Percentiles rank a stretch among this genome's conserved stretches.
Evolutionary conservation across 2,797 vertebrate genomes (phyloP).

Genomic region (Pyrocephalus nanus): DNA sequence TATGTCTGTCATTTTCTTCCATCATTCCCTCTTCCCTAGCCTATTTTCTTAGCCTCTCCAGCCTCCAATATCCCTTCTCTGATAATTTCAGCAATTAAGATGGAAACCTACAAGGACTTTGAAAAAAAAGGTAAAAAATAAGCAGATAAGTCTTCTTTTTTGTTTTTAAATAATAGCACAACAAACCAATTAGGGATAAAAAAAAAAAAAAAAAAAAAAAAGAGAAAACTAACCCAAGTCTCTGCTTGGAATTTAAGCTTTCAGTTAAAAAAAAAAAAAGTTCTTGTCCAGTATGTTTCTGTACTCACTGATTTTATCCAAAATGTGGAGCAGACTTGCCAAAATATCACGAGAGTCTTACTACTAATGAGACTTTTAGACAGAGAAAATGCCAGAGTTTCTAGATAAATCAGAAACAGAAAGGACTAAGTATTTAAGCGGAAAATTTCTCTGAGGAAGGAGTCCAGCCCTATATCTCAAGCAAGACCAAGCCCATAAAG

Average conservation of each 20-base stretch:
- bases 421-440: background rate
- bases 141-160: background rate
- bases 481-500: background rate
- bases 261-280: background rate
- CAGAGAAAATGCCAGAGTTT: background rate
- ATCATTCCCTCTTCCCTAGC: background rate
- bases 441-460: background rate
- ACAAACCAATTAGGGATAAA: background rate
- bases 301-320: constrained; percentile 3
- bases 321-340: background rate
- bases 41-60: background rate
- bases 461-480: background rate
- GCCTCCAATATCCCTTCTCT: background rate
- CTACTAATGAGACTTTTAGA: constrained; percentile 33
- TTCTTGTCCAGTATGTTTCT: background rate
- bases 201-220: background rate
- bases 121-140: background rate
- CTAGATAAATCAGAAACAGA: constrained; percentile 23
- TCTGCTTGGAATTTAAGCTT: background rate
- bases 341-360: constrained; percentile 14
- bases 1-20: background rate
- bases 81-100: background rate
- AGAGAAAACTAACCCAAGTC: background rate
- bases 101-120: background rate
- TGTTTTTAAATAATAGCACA: background rate